phyloP scores from a whole-genome alignment of 2,797 vertebrate species.

The Phoeniculus purpureus region DNA sequence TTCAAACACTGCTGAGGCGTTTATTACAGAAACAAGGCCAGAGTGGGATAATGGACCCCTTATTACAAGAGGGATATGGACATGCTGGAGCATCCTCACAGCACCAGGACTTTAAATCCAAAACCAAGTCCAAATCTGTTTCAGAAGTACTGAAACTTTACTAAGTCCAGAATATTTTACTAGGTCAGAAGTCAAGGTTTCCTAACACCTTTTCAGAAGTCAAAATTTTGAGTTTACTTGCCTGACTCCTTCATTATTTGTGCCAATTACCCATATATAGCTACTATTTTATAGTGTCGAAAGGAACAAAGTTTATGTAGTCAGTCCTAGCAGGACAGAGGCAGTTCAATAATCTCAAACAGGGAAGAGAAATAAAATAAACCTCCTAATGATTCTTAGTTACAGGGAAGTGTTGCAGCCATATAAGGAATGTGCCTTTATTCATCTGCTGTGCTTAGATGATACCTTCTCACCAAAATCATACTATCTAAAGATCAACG shows the following conservation, averaged over 20 bases:
- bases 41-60: not conserved
- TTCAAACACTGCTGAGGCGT: not conserved
- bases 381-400: not conserved
- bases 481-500: not conserved
- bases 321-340: constrained; percentile 43
- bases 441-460: not conserved
- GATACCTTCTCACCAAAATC: not conserved
- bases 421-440: not conserved
- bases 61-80: no score
- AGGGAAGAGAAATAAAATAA: constrained; percentile 2
- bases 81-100: no score
- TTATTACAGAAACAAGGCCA: not conserved
- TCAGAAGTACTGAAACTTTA: not conserved
- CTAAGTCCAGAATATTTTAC: not conserved
- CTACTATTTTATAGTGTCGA: not conserved
- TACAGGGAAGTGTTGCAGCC: not conserved
- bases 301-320: not conserved
- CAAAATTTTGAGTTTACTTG: not conserved
- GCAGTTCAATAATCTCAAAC: constrained; percentile 54
- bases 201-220: not conserved
- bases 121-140: not conserved
- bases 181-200: not conserved
- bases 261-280: not conserved
- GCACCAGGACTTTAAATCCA: not conserved
- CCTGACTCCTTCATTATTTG: not conserved